Evolutionary conservation across 2,888 invertebrate genomes (phyloP).

Genomic region (Acheta domesticus): DNA sequence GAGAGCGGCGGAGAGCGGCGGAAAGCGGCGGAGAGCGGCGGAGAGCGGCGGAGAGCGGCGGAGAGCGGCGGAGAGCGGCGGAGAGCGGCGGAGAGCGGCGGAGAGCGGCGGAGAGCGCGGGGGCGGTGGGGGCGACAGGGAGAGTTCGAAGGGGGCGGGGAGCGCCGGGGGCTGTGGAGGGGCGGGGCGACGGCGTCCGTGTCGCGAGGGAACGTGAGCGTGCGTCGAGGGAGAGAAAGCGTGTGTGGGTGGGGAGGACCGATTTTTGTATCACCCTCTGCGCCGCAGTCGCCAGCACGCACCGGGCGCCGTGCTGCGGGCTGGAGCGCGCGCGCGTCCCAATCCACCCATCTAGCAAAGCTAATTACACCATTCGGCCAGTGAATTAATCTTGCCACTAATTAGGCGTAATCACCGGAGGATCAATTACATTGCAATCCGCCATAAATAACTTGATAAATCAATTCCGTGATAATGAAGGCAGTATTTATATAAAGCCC

Average conservation of each 20-base stretch:
- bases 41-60: too few species aligned
- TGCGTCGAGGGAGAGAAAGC: too few species aligned
- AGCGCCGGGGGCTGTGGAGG: too few species aligned
- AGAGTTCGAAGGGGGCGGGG: too few species aligned
- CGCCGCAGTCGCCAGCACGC: not conserved
- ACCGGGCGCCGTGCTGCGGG: not conserved
- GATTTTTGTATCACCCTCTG: constrained; percentile 5
- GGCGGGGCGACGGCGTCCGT: too few species aligned
- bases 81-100: too few species aligned
- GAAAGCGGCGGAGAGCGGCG: too few species aligned
- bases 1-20: too few species aligned
- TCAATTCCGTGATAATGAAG: constrained; percentile 1
- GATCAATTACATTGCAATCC: constrained; percentile 2
- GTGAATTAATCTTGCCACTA: constrained; percentile 18
- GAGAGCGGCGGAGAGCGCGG: too few species aligned
- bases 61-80: too few species aligned
- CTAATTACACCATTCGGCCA: not conserved
- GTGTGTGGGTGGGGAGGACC: not conserved
- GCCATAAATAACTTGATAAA: constrained; percentile 1
- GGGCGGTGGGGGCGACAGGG: too few species aligned
- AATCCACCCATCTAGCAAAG: not conserved
- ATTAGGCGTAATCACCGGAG: not conserved
- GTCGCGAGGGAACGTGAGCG: too few species aligned
- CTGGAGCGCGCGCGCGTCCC: not conserved
- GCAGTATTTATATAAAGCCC: not conserved